These are phyloP conservation scores for Diadumene lineata DNA, from an alignment of 92 coral and sea anemone genomes.

Conservation along the genomic window DNA sequence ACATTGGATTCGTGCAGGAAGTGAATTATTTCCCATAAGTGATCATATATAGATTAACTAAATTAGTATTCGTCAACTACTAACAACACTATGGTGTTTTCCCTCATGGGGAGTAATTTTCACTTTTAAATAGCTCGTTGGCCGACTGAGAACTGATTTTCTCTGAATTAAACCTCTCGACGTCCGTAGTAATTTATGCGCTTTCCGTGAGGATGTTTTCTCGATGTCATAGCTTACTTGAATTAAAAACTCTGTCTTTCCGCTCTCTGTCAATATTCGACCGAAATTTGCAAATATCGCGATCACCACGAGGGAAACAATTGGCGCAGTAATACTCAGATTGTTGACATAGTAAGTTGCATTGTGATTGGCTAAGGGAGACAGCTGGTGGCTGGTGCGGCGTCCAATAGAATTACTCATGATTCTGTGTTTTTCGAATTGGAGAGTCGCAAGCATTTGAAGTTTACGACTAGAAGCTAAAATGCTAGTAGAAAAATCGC, in stretches of 20 bases:
- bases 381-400: constrained; percentile 61
- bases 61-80: neutral
- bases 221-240: neutral
- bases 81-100: neutral
- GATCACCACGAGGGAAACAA: constrained; percentile 35
- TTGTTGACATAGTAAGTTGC: constrained; percentile 26
- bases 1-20: neutral
- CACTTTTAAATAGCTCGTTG: constrained; percentile 1
- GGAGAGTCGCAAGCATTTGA: constrained; percentile 29
- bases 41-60: neutral
- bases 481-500: constrained; percentile 15
- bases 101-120: constrained; percentile 2
- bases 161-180: constrained; percentile 1
- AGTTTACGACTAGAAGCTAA: constrained; percentile 20
- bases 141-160: neutral
- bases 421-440: constrained; percentile 46
- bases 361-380: constrained; percentile 54
- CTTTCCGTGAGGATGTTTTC: neutral
- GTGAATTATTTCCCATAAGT: neutral
- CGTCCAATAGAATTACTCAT: constrained; percentile 40
- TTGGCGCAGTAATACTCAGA: constrained; percentile 24
- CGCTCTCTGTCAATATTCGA: constrained; percentile 22
- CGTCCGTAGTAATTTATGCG: neutral
- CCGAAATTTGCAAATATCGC: constrained; percentile 33
- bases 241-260: constrained; percentile 4